Conservation (phyloP, 2,797 vertebrate genomes). For the Heliangelus exortis region DNA sequence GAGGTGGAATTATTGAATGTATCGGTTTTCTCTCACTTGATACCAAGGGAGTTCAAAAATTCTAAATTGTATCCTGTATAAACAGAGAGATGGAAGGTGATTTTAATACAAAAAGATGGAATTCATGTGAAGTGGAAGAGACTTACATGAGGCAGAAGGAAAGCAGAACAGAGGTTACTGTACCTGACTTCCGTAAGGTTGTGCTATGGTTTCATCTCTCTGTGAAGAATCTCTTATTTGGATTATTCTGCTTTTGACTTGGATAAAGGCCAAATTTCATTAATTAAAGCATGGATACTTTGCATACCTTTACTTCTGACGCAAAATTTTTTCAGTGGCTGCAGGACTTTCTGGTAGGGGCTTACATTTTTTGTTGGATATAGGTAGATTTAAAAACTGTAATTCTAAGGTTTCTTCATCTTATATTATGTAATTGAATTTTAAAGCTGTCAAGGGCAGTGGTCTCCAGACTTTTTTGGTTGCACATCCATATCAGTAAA, state of each 20-base stretch:
- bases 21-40: background rate
- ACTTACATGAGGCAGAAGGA: background rate
- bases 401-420: background rate
- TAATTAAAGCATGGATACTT: background rate
- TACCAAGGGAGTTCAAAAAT: background rate
- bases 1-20: slow-evolving; percentile 6
- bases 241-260: background rate
- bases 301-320: background rate
- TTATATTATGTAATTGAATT: background rate
- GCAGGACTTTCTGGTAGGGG: background rate
- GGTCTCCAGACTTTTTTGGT: background rate
- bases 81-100: background rate
- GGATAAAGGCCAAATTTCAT: background rate
- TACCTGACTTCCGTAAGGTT: background rate
- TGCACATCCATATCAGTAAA: background rate
- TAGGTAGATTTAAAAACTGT: background rate
- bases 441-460: background rate
- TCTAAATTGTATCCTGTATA: background rate
- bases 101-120: background rate
- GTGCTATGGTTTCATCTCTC: background rate
- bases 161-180: background rate
- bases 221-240: background rate
- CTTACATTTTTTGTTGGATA: background rate
- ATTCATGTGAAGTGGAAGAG: background rate
- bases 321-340: background rate